Conservation (phyloP, 1,140 invertebrate species). For the Nasonia giraulti region DNA sequence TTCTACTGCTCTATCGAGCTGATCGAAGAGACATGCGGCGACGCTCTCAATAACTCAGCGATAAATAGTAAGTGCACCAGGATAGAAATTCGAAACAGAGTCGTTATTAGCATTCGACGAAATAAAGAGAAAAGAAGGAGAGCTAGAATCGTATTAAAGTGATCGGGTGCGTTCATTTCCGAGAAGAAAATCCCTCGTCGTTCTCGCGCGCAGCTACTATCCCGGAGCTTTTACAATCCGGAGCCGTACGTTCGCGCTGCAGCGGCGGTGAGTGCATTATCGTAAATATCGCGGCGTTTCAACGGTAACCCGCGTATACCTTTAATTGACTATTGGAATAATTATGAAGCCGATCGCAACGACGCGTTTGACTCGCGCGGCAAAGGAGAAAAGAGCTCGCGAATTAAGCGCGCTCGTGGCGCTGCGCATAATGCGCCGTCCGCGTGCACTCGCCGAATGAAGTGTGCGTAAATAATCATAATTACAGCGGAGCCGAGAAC, state of each 20-base stretch:
- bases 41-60: not conserved
- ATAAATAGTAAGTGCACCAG: not conserved
- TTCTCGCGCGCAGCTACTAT: not conserved
- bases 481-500: too few relatives aligned
- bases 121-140: not conserved
- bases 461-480: not conserved
- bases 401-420: not conserved
- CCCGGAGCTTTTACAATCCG: slow-evolving; percentile 1
- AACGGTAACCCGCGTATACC: not conserved
- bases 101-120: not conserved
- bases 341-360: slow-evolving; percentile 2
- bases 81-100: not conserved
- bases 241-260: not conserved
- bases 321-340: slow-evolving; percentile 36
- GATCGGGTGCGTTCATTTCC: not conserved
- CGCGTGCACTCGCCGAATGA: not conserved
- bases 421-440: not conserved
- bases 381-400: not conserved
- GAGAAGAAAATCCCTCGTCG: not conserved
- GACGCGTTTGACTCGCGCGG: not conserved
- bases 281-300: slow-evolving; percentile 20
- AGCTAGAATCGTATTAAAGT: not conserved
- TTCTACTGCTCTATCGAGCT: too few relatives aligned
- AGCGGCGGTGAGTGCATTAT: slow-evolving; percentile 11
- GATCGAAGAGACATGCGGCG: too few relatives aligned